Base-by-base conservation (phyloP, 2,113 vertebrate genomes). In the Kryptolebias marmoratus region DNA sequence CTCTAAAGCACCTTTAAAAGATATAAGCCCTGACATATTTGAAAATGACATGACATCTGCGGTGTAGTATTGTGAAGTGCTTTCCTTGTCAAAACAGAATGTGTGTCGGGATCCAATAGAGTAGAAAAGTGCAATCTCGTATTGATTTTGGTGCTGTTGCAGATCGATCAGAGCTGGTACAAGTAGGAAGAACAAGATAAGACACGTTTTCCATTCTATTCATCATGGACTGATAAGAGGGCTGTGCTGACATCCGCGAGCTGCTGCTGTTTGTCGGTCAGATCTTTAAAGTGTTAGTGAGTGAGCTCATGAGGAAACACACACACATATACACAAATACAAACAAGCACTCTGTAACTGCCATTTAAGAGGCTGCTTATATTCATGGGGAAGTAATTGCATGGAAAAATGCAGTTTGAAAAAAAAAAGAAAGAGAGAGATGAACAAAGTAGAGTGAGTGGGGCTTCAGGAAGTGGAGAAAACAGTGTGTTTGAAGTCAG, bases 91-190 rank as follows among this genome's bases (percentile, higher is more conserved):
- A 86, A 83, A 90, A 87, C 83, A 82, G 68, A 88, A 81, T 13
- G 81, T 77, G 77, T 82, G 80, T 81, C 28, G 73, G 73, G 83
- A 88, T 86, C 72, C 83, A 80, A 80, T 79, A 75, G 81, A 89
- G 88, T 84, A 87, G 90, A 90, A 89, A 91, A 90, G 90, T 90
- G 91, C 82, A 87, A 89, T 88, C 67, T 70, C 59, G 86, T 89
- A 92, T 92, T 92, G 91, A 92, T 92, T 88, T 87, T 14, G 1
- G 77, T 60, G 86, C 67, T 59, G 88, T 39, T 82, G 83, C 64
- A 50, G 72, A 90, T 91, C 88, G 88, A 92, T 91, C 81, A 30
- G 55, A 80, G 90, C 88, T 79, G 82, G 44, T 85, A 82, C 77
- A 75, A 89, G 85, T 78, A 78, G 81, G 85, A 80, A 82, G 87